Evolutionary conservation across 2,113 vertebrate genomes (phyloP).

Genomic region (Trichechus manatus): DNA sequence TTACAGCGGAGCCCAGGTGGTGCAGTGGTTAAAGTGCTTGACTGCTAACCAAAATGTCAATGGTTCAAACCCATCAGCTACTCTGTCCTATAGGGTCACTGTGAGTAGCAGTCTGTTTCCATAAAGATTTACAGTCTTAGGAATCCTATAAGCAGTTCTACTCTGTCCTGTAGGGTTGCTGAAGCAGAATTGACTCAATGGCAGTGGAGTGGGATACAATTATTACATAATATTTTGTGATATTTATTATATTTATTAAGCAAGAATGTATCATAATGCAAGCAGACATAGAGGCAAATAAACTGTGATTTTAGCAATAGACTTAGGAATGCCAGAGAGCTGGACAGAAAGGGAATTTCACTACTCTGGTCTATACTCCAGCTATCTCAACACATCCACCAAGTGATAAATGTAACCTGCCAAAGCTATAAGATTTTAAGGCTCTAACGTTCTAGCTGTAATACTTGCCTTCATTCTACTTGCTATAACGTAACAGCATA

Average conservation of each 20-base stretch:
- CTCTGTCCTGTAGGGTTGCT: background rate
- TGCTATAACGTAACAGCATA: background rate
- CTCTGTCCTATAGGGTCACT: background rate
- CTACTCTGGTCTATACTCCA: background rate
- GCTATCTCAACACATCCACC: background rate
- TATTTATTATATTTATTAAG: background rate
- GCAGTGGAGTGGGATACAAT: background rate
- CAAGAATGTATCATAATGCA: background rate
- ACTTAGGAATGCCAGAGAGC: background rate
- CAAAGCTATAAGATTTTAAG: background rate
- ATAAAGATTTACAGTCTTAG: background rate
- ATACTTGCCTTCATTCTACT: background rate
- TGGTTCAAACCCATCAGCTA: background rate
- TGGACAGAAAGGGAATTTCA: background rate
- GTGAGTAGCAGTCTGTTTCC: background rate
- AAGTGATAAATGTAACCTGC: background rate
- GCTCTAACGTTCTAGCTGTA: background rate
- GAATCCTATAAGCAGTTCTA: background rate
- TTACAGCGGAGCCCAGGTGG: background rate
- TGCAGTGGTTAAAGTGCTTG: background rate
- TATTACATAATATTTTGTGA: background rate
- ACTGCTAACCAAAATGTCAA: background rate
- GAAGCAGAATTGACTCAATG: background rate
- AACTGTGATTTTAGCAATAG: background rate
- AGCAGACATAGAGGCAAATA: background rate